These are phyloP conservation scores for Zosterops pallidus DNA, from an alignment of 2,113 vertebrate genomes.

Conservation along the genomic window DNA sequence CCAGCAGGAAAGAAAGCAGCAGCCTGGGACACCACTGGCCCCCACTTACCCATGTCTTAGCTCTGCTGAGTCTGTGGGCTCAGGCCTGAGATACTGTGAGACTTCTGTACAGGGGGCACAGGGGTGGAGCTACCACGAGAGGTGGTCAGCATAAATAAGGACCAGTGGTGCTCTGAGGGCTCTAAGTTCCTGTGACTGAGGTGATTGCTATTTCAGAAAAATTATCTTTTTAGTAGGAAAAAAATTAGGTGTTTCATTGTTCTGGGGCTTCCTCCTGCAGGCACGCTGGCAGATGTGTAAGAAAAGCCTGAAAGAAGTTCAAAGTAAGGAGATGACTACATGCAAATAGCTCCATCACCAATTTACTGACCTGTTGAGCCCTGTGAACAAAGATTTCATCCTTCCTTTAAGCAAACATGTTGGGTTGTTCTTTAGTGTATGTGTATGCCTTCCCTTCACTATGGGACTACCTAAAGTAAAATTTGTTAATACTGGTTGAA, in stretches of 20 bases:
- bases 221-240: not conserved
- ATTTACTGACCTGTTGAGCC: not conserved
- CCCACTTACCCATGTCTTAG: rapidly evolving
- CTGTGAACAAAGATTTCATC: not conserved
- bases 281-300: not conserved
- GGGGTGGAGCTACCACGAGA: not conserved
- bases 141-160: not conserved
- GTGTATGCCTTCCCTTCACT: not conserved
- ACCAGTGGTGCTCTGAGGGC: not conserved
- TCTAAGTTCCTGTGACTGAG: not conserved
- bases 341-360: not conserved
- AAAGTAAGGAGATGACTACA: not conserved
- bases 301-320: not conserved
- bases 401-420: not conserved
- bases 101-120: rapidly evolving
- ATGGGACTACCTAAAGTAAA: not conserved
- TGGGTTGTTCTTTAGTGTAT: not conserved
- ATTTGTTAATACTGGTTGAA: not conserved
- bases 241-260: not conserved
- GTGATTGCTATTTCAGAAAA: not conserved
- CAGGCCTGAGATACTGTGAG: not conserved
- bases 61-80: not conserved
- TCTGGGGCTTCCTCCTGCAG: not conserved
- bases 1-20: not conserved
- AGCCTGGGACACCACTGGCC: not conserved